Conservation (phyloP, 2,888 invertebrate genomes). For the Aphidoletes aphidimyza region DNA sequence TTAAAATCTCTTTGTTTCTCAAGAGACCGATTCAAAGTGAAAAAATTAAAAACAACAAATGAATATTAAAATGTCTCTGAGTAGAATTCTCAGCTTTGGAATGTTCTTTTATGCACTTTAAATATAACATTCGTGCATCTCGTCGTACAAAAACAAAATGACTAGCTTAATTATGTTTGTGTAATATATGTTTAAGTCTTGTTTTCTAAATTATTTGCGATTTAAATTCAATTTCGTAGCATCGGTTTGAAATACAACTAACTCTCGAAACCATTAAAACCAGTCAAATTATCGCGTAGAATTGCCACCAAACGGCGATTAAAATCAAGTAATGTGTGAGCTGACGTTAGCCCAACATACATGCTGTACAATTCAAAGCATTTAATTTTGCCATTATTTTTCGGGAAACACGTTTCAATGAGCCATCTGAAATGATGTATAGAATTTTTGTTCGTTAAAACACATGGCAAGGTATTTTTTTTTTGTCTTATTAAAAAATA, state of each 20-base stretch:
- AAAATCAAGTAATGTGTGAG: constrained; percentile 86
- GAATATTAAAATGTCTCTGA: too few relatives aligned
- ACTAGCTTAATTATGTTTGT: too few relatives aligned
- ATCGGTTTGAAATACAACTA: neutral
- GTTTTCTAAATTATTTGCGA: too few relatives aligned
- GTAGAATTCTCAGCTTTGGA: too few relatives aligned
- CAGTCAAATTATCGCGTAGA: constrained; percentile 34
- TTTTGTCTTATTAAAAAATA: neutral
- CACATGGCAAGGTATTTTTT: neutral
- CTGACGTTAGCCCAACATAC: constrained; percentile 83
- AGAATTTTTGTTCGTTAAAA: constrained; percentile 20
- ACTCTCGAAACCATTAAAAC: constrained; percentile 28
- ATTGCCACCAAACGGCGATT: constrained; percentile 82
- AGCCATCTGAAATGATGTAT: constrained; percentile 68
- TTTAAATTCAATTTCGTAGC: too few relatives aligned
- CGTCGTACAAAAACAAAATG: too few relatives aligned
- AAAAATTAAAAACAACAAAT: too few relatives aligned
- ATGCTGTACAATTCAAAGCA: constrained; percentile 85
- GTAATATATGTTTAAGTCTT: too few relatives aligned
- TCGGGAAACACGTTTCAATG: constrained; percentile 75
- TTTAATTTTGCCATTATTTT: constrained; percentile 70
- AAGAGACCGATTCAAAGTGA: too few relatives aligned
- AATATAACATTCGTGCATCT: too few relatives aligned
- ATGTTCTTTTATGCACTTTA: too few relatives aligned
- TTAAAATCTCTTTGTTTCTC: too few relatives aligned